phyloP scores from a whole-genome alignment of 2,888 invertebrate species.

The Mesorhabditis spiculigera region DNA sequence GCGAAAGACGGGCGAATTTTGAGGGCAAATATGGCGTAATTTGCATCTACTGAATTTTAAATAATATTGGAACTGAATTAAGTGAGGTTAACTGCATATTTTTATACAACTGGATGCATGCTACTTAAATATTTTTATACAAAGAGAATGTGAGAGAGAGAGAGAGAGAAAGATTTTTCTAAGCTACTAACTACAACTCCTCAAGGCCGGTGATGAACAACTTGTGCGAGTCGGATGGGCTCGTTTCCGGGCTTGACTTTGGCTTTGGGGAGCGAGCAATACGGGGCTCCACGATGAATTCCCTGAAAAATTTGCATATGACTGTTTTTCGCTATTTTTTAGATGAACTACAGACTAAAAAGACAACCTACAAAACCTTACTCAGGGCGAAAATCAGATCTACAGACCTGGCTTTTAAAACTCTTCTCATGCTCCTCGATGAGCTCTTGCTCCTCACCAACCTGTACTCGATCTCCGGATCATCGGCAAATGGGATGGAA shows the following conservation, averaged over 20 bases:
- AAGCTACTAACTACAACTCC: too few species aligned
- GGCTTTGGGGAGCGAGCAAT: not conserved
- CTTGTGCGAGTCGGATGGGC: not conserved
- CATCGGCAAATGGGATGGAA: slow-evolving; percentile 4
- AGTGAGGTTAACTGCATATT: too few species aligned
- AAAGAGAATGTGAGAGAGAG: too few species aligned
- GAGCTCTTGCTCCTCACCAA: too few species aligned
- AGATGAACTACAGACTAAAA: not conserved
- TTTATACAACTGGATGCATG: too few species aligned
- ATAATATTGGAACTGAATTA: too few species aligned
- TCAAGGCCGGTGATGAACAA: slow-evolving; percentile 5
- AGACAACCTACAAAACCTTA: not conserved
- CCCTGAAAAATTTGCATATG: not conserved
- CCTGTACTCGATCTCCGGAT: not conserved
- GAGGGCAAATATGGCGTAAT: too few species aligned
- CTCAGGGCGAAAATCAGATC: not conserved
- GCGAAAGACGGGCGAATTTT: too few species aligned
- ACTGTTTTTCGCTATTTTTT: not conserved
- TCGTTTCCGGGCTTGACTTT: not conserved
- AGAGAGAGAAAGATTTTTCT: too few species aligned
- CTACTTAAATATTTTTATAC: too few species aligned
- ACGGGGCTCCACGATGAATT: slow-evolving; percentile 5
- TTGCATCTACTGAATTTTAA: too few species aligned
- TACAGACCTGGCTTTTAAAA: not conserved
- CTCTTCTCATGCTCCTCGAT: not conserved